These are phyloP conservation scores for Limenitis camilla DNA, from an alignment of 2,888 invertebrate species.

Conservation along the genomic window DNA sequence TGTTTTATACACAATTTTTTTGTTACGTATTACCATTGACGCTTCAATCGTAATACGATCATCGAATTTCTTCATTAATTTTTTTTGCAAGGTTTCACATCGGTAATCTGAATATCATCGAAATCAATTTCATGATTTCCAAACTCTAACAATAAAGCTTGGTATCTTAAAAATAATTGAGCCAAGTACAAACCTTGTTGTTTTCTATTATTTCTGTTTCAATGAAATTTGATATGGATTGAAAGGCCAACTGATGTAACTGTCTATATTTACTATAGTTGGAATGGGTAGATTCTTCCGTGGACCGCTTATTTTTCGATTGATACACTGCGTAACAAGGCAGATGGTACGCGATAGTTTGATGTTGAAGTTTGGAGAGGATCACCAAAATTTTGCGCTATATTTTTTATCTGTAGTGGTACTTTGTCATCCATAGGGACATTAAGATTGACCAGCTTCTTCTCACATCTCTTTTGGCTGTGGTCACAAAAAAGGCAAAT, in stretches of 20 bases:
- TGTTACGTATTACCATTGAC: conserved; percentile 14
- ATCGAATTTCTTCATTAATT: conserved; percentile 12
- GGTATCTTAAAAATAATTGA: conserved; percentile 22
- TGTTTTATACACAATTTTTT: conserved; percentile 30
- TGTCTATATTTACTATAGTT: conserved; percentile 4
- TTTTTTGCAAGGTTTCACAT: conserved; percentile 23
- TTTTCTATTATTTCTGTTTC: conserved; percentile 20
- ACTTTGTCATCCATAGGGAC: conserved; percentile 8
- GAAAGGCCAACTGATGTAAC: conserved; percentile 10
- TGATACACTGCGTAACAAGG: conserved; percentile 19
- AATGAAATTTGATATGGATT: conserved; percentile 22
- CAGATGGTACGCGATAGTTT: conserved; percentile 19
- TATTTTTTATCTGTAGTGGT: conserved; percentile 12
- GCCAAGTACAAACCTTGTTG: conserved; percentile 19
- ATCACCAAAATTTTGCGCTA: conserved; percentile 10
- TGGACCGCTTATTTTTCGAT: conserved; percentile 14
- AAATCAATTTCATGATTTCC: conserved; percentile 25
- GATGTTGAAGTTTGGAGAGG: conserved; percentile 17
- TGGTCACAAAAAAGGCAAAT: conserved; percentile 18
- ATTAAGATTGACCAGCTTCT: conserved; percentile 18
- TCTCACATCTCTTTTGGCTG: conserved; percentile 15
- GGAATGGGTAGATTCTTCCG: background rate
- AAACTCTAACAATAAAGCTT: conserved; percentile 21
- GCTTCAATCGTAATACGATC: conserved; percentile 14
- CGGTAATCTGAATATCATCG: conserved; percentile 28